Percentiles rank a stretch among this genome's conserved stretches.
phyloP scores from a whole-genome alignment of 2,888 invertebrate species.

The Agonum fuliginosum region DNA sequence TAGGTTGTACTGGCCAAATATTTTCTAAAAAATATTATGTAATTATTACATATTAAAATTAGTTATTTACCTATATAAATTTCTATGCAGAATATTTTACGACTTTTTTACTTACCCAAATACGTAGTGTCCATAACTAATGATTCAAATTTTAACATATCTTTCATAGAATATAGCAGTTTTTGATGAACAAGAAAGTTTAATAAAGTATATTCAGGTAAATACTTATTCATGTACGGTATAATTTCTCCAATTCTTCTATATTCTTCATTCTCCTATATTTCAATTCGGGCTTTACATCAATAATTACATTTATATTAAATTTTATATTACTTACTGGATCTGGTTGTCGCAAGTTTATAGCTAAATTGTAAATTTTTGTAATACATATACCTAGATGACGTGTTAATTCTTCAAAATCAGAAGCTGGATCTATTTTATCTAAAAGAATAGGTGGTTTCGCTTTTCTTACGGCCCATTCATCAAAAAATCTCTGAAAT shows the following conservation, averaged over 20 bases:
- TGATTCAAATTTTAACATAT: background rate
- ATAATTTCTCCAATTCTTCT: conserved; percentile 45
- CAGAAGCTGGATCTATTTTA: conserved; percentile 68
- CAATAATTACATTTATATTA: background rate
- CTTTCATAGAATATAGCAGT: background rate
- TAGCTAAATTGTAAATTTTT: conserved; percentile 62
- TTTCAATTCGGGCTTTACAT: background rate
- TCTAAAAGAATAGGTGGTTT: conserved; percentile 74
- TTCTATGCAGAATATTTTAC: no score
- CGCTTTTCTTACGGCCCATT: conserved; percentile 65
- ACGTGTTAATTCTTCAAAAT: conserved; percentile 59
- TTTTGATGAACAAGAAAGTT: conserved; percentile 73
- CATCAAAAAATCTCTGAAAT: conserved; percentile 63
- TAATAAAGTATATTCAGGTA: conserved; percentile 74
- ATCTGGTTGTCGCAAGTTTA: conserved; percentile 19
- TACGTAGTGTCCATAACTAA: background rate
- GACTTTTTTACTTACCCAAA: background rate
- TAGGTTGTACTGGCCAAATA: conserved; percentile 65
- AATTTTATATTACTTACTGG: conserved; percentile 8
- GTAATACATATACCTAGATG: conserved; percentile 62
- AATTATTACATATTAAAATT: no score
- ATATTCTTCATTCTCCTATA: conserved; percentile 33
- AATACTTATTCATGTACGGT: conserved; percentile 68
- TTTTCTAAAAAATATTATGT: no score
- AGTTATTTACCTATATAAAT: no score